Base-by-base conservation (phyloP, 2,888 invertebrate genomes). In the Sepioteuthis lessoniana region DNA sequence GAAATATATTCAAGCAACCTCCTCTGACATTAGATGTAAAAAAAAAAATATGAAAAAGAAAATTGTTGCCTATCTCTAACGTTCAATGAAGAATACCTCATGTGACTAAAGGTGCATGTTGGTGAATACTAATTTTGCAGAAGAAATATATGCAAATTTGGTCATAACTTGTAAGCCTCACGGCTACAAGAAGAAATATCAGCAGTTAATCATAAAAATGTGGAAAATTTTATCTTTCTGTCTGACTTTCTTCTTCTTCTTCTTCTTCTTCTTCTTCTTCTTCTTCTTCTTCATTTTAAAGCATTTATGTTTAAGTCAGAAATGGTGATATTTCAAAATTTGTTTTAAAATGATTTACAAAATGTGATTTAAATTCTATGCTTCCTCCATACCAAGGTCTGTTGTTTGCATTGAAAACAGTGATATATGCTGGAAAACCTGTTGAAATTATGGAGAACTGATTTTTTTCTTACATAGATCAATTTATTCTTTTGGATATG, bases 101-200 rank as follows among this genome's bases (percentile, higher is more conserved):
- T 76, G 76, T 76, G 76, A 76, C 76, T 76, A 16, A 76, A 76
- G n/a, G 76, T 76, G 76, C 76, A 35, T 76, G 76, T 76, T n/a
- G 76, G 76, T 76, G 76, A 76, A 76, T 76, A 76, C 76, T 76
- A 76, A 76, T 76, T 76, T 16, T 35, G 13, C n/a, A 76, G n/a
- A n/a, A 76, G 76, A 76, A 76, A 76, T 76, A n/a, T 76, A 76
- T 76, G 76, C n/a, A 76, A 76, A 76, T 76, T 76, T 76, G n/a
- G n/a, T 76, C 76, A 76, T 76, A 76, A 35, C 76, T 76, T 76
- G 76, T 76, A 76, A 76, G 76, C 76, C 76, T n/a, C 3, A 13
- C 13, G 76, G 76, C 76, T 76, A 76, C 76, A 76, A n/a, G 16
- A n/a, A 25, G 13, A n/a, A 76, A 76, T 76, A 76, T 76, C 76